Evolutionary conservation across 2,797 vertebrate species (phyloP).

Genomic region (Pygocentrus nattereri): DNA sequence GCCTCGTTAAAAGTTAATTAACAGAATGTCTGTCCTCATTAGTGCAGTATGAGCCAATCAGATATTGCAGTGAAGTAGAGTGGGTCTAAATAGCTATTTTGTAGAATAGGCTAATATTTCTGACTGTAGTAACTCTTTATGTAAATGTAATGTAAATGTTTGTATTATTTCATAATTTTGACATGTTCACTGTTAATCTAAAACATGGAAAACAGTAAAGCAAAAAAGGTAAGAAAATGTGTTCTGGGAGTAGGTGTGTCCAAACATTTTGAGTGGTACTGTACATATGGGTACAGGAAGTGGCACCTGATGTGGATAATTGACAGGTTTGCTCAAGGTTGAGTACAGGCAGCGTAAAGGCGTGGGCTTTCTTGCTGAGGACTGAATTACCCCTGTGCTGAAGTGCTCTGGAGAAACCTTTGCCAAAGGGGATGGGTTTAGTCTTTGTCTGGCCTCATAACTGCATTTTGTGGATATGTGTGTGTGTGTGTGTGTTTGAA

Average conservation of each 20-base stretch:
- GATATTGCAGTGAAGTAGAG: not conserved
- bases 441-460: conserved; percentile 56
- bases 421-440: conserved; percentile 66
- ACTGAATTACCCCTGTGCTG: conserved; percentile 62
- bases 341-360: not conserved
- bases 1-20: not conserved
- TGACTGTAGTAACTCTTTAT: not conserved
- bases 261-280: not conserved
- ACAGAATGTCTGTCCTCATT: not conserved
- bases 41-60: not conserved
- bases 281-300: not conserved
- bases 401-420: conserved; percentile 53
- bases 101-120: not conserved
- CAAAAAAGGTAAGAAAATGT: too few relatives aligned
- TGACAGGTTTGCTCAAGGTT: not conserved
- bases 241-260: not conserved
- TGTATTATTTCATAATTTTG: not conserved
- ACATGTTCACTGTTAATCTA: too few relatives aligned
- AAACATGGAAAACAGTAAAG: not conserved
- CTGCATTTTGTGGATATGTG: conserved; percentile 59
- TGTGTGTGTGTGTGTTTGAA: conserved; percentile 69
- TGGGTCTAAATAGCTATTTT: not conserved
- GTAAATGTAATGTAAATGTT: too few relatives aligned
- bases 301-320: not conserved
- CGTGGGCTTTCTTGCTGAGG: conserved; percentile 35